Percentiles rank a stretch among this genome's conserved stretches.
These are phyloP conservation scores for Dreissena rostriformis DNA, from an alignment of 1,140 invertebrate genomes.

Conservation along the genomic window DNA sequence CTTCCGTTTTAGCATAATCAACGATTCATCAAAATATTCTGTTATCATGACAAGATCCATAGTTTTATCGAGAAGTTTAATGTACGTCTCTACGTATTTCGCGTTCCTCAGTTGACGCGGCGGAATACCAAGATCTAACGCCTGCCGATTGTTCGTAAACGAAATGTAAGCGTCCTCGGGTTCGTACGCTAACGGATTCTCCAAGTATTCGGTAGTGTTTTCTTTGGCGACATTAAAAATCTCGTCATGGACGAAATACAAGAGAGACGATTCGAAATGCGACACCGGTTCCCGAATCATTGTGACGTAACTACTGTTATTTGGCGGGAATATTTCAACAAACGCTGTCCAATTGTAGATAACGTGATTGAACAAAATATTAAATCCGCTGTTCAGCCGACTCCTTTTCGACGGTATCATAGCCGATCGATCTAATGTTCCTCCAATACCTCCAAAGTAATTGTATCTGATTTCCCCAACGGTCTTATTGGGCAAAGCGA, in stretches of 20 bases:
- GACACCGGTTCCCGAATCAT: conserved; percentile 63
- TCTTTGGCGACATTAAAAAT: conserved; percentile 38
- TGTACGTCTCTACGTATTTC: conserved; percentile 29
- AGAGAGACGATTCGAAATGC: conserved; percentile 65
- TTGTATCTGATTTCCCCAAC: conserved; percentile 52
- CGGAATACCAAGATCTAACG: conserved; percentile 59
- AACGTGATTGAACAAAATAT: conserved; percentile 69
- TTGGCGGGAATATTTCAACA: conserved; percentile 52
- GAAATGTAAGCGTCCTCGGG: conserved; percentile 41
- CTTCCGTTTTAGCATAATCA: conserved; percentile 81
- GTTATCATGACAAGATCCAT: conserved; percentile 83
- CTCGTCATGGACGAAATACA: conserved; percentile 57
- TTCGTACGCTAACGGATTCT: conserved; percentile 51
- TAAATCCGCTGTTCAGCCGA: conserved; percentile 11
- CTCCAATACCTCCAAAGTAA: conserved; percentile 61
- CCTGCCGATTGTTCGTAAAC: conserved; percentile 62
- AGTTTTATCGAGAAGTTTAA: conserved; percentile 73
- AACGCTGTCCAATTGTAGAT: conserved; percentile 61
- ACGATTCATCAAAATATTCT: conserved; percentile 83
- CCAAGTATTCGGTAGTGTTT: conserved; percentile 56
- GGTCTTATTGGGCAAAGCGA: conserved; percentile 64
- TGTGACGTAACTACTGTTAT: conserved; percentile 59
- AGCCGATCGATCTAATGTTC: conserved; percentile 4
- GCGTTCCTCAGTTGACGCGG: conserved; percentile 33
- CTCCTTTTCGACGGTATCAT: conserved; percentile 40